Evolutionary conservation across 2,888 invertebrate species (phyloP), one percentile per base, ranked within the genome.

Genomic region (Rhimphoctona megacephalus): DNA sequence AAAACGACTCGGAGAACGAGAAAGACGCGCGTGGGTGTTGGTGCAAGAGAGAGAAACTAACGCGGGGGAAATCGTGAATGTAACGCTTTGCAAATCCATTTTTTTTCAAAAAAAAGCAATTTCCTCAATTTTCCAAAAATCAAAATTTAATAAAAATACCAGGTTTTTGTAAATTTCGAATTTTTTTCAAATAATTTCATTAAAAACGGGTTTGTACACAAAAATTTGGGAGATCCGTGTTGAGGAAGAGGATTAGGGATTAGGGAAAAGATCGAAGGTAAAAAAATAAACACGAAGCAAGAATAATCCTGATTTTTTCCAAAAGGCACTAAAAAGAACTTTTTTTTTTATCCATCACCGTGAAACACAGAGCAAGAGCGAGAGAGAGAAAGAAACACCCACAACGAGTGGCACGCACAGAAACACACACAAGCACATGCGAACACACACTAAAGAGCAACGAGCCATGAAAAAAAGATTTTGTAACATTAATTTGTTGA

Each of bases 11-110:
- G 57, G 22, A 30, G 69, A 54, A 79, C 70, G 79, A 79, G 39
- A 74, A 85, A 83, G 86, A 85, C 83, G 79, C 90, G 92, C 92
- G 92, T 92, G 92, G 92, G 92, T 91, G 92, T 90, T 70, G 86
- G 57, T 52, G 73, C 74, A 30, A 69, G 72, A 73, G 61, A 73
- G 61, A 70, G 76, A 33, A 64, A 46, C 81, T 39, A 61, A 36
- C 54, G 78, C 54, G 69, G 43, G 54, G 52, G 77, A 61, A 73
- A 81, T 81, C 67, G 49, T 73, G 77, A 85, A 81, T 72, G 77
- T 81, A 81, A 77, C 72, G 76, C 76, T 81, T 39, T 14, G 19
- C 61, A 14, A 77, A 80, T 39, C 6, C 17, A 39, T 69, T n/a
- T 52, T n/a, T 11, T n/a, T 25, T 30, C 9, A 57, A 52, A n/a